Evolutionary conservation across 2,888 invertebrate species (phyloP).

Genomic region (Argynnis bischoffii): DNA sequence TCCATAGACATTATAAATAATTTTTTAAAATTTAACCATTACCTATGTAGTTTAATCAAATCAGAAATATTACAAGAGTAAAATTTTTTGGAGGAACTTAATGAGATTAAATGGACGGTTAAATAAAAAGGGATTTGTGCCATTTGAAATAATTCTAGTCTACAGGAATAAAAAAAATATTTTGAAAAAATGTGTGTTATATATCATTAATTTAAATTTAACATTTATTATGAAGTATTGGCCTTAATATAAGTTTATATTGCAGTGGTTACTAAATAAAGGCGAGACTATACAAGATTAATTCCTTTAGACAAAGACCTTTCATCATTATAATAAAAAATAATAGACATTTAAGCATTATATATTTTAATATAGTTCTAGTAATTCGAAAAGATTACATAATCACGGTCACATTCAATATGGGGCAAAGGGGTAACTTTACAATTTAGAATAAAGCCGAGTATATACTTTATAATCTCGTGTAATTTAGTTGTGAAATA

Average conservation of each 20-base stretch:
- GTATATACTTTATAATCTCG: background rate
- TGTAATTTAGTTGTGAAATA: background rate
- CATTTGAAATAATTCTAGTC: constrained; percentile 13
- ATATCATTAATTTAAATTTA: too few relatives aligned
- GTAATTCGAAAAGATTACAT: constrained; percentile 10
- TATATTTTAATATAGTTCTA: constrained; percentile 13
- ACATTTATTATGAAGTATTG: constrained; percentile 1
- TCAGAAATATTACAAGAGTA: too few relatives aligned
- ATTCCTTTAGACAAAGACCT: background rate
- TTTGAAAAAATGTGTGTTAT: background rate
- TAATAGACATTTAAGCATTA: constrained; percentile 11
- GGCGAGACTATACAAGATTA: constrained; percentile 13
- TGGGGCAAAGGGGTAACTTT: constrained; percentile 4
- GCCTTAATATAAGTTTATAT: too few relatives aligned
- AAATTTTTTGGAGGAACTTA: background rate
- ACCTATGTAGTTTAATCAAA: too few relatives aligned
- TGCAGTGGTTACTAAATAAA: background rate
- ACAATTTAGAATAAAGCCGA: constrained; percentile 6
- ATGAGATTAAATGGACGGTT: constrained; percentile 32
- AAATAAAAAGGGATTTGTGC: constrained; percentile 27
- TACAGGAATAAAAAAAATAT: constrained; percentile 1
- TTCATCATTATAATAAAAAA: constrained; percentile 8
- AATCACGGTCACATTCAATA: constrained; percentile 10
- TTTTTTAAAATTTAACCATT: too few relatives aligned
- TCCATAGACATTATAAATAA: too few relatives aligned